Conservation (phyloP, 2,797 vertebrate genomes). For the Prunella strophiata region DNA sequence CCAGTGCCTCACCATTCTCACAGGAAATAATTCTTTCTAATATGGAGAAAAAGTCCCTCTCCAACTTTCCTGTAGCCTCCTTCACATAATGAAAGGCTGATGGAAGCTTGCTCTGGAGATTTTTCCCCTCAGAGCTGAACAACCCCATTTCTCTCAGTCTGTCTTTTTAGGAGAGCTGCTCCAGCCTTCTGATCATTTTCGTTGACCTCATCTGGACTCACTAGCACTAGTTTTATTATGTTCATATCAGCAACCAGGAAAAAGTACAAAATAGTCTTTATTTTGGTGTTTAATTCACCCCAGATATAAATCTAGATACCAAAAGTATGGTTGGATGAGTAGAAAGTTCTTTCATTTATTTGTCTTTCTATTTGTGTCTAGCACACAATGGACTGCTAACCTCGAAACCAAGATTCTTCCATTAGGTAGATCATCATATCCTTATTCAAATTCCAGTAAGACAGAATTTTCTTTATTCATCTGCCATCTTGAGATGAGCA, state of each 20-base stretch:
- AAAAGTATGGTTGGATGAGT: not conserved
- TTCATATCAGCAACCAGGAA: not conserved
- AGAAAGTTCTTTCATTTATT: not conserved
- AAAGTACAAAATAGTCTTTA: not conserved
- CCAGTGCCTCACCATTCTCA: not conserved
- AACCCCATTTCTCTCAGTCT: not conserved
- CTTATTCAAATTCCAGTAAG: not conserved
- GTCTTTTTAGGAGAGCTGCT: not conserved
- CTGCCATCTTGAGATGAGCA: not conserved
- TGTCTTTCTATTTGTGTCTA: not conserved
- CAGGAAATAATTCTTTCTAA: not conserved
- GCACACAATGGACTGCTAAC: not conserved
- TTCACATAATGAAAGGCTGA: not conserved
- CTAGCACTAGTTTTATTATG: not conserved
- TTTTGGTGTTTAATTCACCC: not conserved
- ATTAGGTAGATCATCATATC: not conserved
- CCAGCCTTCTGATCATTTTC: not conserved
- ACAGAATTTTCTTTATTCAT: not conserved
- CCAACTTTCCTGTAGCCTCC: not conserved
- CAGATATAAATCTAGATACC: not conserved
- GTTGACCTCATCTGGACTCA: not conserved
- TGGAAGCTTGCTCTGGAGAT: not conserved
- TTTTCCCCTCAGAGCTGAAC: not conserved
- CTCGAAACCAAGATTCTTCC: not conserved
- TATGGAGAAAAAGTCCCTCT: not conserved